These are phyloP conservation scores for Megatriorchis doriae DNA, from an alignment of 2,113 vertebrate genomes.

Conservation along the genomic window DNA sequence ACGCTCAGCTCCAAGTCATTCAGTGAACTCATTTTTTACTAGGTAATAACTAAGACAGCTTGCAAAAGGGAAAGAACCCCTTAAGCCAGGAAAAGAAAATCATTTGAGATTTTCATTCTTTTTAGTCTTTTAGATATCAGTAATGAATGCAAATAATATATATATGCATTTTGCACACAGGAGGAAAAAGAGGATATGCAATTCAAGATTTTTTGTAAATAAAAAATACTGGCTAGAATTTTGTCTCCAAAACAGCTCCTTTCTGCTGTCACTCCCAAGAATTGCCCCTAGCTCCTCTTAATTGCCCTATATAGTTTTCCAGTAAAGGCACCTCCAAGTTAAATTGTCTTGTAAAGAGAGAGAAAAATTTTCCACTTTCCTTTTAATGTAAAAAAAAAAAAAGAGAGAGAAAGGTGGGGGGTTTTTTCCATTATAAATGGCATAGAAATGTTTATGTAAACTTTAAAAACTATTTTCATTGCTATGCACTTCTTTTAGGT, in stretches of 20 bases:
- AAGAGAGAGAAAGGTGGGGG: background rate
- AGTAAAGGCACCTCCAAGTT: background rate
- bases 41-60: background rate
- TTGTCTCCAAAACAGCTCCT: background rate
- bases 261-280: background rate
- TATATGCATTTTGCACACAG: background rate
- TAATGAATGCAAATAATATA: background rate
- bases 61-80: background rate
- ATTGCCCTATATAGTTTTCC: background rate
- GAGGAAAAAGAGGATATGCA: background rate
- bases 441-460: background rate
- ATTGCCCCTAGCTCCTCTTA: background rate
- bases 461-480: background rate
- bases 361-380: background rate
- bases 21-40: background rate
- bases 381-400: background rate
- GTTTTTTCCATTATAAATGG: background rate
- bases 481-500: constrained; percentile 61
- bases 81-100: background rate
- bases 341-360: background rate
- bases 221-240: background rate
- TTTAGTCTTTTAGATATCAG: background rate
- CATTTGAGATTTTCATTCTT: background rate
- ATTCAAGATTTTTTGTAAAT: background rate
- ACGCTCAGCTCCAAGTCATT: background rate